Percentiles rank a stretch among this genome's conserved stretches.
Conservation (phyloP, 2,113 vertebrate species). For the Semicossyphus pulcher region DNA sequence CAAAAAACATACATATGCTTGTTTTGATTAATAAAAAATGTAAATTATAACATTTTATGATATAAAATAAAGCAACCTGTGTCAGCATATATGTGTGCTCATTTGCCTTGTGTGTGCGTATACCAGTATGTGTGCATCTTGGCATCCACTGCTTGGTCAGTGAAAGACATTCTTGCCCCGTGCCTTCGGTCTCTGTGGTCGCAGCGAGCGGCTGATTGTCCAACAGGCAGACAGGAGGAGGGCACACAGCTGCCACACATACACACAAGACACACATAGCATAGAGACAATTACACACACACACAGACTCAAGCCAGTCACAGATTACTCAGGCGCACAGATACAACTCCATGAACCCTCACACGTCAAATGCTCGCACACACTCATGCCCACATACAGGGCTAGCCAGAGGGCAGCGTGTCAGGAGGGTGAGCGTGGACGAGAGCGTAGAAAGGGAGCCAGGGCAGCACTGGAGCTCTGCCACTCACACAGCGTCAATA, state of each 20-base stretch:
- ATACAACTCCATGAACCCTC: conserved; percentile 40
- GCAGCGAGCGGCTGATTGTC: conserved; percentile 70
- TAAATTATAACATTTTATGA: too few relatives aligned
- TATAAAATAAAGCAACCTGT: conserved; percentile 13
- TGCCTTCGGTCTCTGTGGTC: conserved; percentile 79
- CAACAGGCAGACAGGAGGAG: conserved; percentile 60
- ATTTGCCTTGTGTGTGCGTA: conserved; percentile 20
- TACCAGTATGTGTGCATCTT: conserved; percentile 48
- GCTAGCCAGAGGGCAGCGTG: conserved; percentile 74
- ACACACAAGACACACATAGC: conserved; percentile 28
- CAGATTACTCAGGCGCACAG: conserved; percentile 33
- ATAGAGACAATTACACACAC: conserved; percentile 21
- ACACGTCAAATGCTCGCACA: conserved; percentile 26
- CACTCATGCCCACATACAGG: conserved; percentile 60
- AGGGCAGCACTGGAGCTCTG: conserved; percentile 56
- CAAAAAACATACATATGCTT: too few relatives aligned
- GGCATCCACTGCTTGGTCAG: conserved; percentile 53
- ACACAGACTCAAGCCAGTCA: conserved; percentile 27
- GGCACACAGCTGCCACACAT: conserved; percentile 72
- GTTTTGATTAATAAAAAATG: too few relatives aligned
- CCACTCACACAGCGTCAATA: conserved; percentile 52
- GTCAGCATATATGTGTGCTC: conserved; percentile 19
- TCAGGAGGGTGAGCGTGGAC: conserved; percentile 63
- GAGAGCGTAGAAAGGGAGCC: conserved; percentile 47
- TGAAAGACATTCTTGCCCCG: conserved; percentile 80